Percentiles rank a stretch among this genome's conserved stretches.
Evolutionary conservation across 2,113 vertebrate species (phyloP).

Genomic region (Cynopterus brachyotis): DNA sequence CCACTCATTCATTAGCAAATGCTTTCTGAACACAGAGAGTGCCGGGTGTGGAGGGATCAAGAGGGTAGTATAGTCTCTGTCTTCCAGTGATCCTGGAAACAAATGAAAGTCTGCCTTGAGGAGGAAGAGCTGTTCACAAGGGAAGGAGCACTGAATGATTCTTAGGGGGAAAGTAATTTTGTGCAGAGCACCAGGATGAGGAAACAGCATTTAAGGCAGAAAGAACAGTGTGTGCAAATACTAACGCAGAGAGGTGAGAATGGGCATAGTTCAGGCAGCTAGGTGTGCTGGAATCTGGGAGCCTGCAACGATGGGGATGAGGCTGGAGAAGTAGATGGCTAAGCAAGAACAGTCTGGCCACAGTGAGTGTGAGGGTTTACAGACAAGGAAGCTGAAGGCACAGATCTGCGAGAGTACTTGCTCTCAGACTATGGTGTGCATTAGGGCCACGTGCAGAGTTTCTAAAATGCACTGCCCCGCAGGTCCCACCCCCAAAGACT

Average conservation of each 20-base stretch:
- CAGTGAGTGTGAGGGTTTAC: background rate
- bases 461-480: background rate
- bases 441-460: background rate
- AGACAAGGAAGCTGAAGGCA: background rate
- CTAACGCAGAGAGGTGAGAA: background rate
- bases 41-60: background rate
- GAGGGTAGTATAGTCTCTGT: background rate
- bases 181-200: background rate
- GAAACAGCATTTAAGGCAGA: background rate
- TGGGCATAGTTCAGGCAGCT: accelerated
- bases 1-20: background rate
- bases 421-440: background rate
- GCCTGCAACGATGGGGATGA: accelerated
- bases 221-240: background rate
- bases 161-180: too few species aligned
- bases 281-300: too few species aligned
- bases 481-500: background rate
- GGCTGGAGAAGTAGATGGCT: background rate
- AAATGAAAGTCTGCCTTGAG: background rate
- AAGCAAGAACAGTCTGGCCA: background rate
- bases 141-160: background rate
- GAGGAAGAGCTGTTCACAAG: background rate
- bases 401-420: background rate
- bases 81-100: background rate
- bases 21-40: background rate